These are phyloP conservation scores for Scaptomyza caliginosa DNA, from an alignment of 2,888 invertebrate species.

Conservation along the genomic window DNA sequence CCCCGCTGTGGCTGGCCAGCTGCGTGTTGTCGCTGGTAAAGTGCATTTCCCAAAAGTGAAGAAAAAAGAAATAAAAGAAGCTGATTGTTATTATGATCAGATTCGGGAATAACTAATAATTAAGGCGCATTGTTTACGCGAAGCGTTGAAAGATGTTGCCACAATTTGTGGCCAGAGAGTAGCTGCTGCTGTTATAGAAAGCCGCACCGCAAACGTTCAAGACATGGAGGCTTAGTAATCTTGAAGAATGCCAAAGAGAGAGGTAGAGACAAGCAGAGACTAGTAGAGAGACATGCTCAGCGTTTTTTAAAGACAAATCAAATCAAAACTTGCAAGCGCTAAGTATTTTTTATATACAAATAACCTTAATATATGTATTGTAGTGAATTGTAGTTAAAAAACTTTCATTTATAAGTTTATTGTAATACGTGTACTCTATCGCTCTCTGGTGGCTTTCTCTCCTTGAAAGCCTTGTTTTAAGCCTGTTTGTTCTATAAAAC, in stretches of 20 bases:
- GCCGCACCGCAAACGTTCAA: conserved; percentile 15
- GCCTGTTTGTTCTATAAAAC: neutral
- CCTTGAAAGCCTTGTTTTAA: too few species aligned
- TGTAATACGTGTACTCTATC: too few species aligned
- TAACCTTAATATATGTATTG: too few species aligned
- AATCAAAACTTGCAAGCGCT: too few species aligned
- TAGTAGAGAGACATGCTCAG: neutral
- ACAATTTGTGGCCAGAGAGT: conserved; percentile 7
- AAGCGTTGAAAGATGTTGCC: conserved; percentile 42
- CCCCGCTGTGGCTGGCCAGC: neutral
- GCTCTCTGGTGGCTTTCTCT: too few species aligned
- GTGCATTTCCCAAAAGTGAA: conserved; percentile 43
- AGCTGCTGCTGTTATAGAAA: conserved; percentile 37
- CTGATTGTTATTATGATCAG: conserved; percentile 66
- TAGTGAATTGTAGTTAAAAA: conserved; percentile 19
- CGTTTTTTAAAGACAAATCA: too few species aligned
- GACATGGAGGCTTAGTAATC: conserved; percentile 1
- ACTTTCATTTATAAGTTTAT: too few species aligned
- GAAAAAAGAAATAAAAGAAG: neutral
- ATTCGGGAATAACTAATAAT: conserved; percentile 66
- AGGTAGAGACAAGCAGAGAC: neutral
- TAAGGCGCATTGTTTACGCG: conserved; percentile 65
- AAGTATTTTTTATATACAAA: too few species aligned
- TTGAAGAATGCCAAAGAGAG: neutral
- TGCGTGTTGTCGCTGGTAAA: conserved; percentile 33